These are phyloP conservation scores for Crotalus horridus DNA, from an alignment of 2,113 vertebrate species.

Conservation along the genomic window DNA sequence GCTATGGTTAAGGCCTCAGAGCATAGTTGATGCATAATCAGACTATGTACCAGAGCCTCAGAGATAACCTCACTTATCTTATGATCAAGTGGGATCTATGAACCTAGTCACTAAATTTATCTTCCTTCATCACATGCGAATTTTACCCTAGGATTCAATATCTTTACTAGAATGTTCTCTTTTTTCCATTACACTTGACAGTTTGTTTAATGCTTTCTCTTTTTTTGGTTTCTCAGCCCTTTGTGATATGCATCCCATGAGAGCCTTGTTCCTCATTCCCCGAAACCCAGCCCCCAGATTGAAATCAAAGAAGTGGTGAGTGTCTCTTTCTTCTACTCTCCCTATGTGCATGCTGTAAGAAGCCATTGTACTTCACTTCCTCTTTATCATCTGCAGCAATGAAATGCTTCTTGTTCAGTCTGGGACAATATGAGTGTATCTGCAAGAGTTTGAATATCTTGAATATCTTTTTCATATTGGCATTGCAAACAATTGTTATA, in stretches of 20 bases:
- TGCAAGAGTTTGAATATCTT: background rate
- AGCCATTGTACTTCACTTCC: background rate
- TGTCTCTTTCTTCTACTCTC: background rate
- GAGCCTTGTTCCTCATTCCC: constrained; percentile 97
- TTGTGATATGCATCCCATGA: constrained; percentile 99
- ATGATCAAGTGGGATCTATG: background rate
- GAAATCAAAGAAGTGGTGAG: constrained; percentile 99
- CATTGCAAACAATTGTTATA: background rate
- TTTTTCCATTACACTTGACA: accelerated
- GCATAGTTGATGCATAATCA: background rate
- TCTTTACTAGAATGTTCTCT: background rate
- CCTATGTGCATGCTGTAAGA: background rate
- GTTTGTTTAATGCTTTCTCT: background rate
- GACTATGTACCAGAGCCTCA: background rate
- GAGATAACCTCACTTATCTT: background rate
- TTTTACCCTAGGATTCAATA: background rate
- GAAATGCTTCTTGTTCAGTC: background rate
- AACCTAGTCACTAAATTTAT: background rate
- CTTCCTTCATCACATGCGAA: background rate
- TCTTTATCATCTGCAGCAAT: background rate
- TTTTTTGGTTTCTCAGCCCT: constrained; percentile 77
- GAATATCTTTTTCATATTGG: background rate
- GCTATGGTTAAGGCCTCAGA: background rate
- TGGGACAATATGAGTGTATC: background rate
- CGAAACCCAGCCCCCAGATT: constrained; percentile 94